Evolutionary conservation across 2,113 vertebrate genomes (phyloP).

Genomic region (Rhinopomastus cyanomelas): DNA sequence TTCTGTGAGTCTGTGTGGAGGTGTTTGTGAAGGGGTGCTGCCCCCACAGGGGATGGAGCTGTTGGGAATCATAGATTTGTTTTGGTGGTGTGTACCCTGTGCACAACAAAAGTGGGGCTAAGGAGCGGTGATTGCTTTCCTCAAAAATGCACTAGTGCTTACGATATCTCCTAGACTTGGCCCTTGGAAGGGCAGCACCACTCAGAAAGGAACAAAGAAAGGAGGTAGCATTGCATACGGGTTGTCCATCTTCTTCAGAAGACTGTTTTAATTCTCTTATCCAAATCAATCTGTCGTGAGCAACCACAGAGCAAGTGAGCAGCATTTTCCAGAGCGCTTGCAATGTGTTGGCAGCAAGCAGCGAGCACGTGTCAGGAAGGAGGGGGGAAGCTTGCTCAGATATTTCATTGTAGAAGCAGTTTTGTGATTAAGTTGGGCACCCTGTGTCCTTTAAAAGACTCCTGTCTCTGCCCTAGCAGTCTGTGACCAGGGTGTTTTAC

Average conservation of each 20-base stretch:
- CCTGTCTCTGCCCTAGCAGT: neutral
- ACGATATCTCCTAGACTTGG: neutral
- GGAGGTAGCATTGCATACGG: neutral
- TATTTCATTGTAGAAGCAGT: neutral
- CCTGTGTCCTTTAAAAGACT: fast-evolving
- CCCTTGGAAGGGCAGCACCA: neutral
- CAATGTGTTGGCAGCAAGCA: conserved; percentile 14
- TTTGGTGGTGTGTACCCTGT: fast-evolving
- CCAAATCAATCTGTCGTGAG: neutral
- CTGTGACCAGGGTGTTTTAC: fast-evolving
- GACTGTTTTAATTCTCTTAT: neutral
- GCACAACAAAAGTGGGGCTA: neutral
- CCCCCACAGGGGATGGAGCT: neutral
- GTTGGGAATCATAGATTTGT: neutral
- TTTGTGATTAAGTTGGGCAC: neutral
- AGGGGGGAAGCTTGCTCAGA: neutral
- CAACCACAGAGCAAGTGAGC: conserved; percentile 39
- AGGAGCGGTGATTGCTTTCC: neutral
- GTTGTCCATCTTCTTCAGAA: neutral
- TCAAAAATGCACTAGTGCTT: neutral
- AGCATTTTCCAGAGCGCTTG: conserved; percentile 24
- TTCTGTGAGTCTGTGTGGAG: neutral
- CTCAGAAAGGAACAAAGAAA: neutral
- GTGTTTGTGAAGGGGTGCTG: neutral
- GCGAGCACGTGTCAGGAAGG: neutral